phyloP scores from a whole-genome alignment of 2,113 vertebrate species.

The Lutjanus erythropterus region DNA sequence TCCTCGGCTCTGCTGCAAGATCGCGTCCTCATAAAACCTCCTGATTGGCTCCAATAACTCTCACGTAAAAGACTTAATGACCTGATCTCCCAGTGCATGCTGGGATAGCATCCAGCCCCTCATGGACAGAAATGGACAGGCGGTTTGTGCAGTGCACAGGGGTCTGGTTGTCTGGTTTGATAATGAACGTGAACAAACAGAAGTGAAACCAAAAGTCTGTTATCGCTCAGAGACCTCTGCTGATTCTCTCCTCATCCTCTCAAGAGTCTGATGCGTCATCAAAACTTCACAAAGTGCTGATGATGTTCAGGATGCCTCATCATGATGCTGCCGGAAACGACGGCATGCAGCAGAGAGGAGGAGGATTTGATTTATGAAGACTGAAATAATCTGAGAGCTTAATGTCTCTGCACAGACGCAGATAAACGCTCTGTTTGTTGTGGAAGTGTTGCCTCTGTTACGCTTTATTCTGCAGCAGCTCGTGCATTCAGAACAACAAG shows the following conservation, averaged over 20 bases:
- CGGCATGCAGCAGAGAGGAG: not conserved
- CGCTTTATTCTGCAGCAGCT: constrained; percentile 10
- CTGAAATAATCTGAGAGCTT: not conserved
- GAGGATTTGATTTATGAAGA: not conserved
- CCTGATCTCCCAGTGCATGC: not conserved
- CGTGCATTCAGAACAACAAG: not conserved
- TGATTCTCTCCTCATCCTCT: not conserved
- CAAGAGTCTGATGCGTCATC: not conserved
- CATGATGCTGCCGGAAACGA: not conserved
- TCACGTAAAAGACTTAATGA: not conserved
- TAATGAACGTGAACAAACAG: not conserved
- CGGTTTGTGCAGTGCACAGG: not conserved
- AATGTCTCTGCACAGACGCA: not conserved
- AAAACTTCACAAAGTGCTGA: not conserved
- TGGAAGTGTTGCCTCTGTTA: constrained; percentile 1
- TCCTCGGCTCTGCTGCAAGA: no score
- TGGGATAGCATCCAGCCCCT: not conserved
- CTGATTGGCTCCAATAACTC: not conserved
- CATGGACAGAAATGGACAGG: not conserved
- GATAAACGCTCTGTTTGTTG: constrained; percentile 23
- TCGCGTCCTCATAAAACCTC: not conserved
- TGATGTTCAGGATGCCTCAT: not conserved
- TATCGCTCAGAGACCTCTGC: not conserved
- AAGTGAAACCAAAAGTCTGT: not conserved
- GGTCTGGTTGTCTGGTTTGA: not conserved